A percentile compares a stretch with the other conserved stretches of the same genome.
Conservation (phyloP, 2,888 invertebrate species). For the Xylocampa areola region DNA sequence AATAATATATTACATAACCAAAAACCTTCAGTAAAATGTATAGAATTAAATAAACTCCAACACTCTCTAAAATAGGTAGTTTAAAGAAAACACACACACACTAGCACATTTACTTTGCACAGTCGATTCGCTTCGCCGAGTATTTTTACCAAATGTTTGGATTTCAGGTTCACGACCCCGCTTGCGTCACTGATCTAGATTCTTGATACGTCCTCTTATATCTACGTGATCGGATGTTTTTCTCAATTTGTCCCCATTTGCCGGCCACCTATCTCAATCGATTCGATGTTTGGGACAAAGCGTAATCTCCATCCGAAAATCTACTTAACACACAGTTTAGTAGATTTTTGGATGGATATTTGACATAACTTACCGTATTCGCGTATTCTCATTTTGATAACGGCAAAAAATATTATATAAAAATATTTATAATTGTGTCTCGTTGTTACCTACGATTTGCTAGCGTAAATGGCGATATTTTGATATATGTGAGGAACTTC, state of each 20-base stretch:
- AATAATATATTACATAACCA: too few relatives aligned
- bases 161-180: constrained; percentile 33
- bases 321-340: too few relatives aligned
- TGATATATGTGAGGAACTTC: too few relatives aligned
- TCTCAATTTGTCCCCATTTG: constrained; percentile 48
- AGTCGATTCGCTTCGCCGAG: constrained; percentile 1
- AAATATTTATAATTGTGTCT: too few relatives aligned
- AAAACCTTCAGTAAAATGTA: too few relatives aligned
- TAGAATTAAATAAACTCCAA: constrained; percentile 5
- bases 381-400: neutral
- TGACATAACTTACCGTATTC: neutral
- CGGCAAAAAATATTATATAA: neutral
- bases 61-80: neutral
- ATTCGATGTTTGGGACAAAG: constrained; percentile 24
- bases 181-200: constrained; percentile 48
- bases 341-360: constrained; percentile 1
- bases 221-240: constrained; percentile 43
- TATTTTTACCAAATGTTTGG: constrained; percentile 47
- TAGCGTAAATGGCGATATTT: too few relatives aligned
- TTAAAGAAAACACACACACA: constrained; percentile 14
- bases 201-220: constrained; percentile 24
- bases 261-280: constrained; percentile 36
- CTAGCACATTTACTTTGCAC: constrained; percentile 11
- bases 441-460: too few relatives aligned
- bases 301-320: too few relatives aligned